Conservation (phyloP, 2,888 invertebrate genomes). For the Acleris holmiana region DNA sequence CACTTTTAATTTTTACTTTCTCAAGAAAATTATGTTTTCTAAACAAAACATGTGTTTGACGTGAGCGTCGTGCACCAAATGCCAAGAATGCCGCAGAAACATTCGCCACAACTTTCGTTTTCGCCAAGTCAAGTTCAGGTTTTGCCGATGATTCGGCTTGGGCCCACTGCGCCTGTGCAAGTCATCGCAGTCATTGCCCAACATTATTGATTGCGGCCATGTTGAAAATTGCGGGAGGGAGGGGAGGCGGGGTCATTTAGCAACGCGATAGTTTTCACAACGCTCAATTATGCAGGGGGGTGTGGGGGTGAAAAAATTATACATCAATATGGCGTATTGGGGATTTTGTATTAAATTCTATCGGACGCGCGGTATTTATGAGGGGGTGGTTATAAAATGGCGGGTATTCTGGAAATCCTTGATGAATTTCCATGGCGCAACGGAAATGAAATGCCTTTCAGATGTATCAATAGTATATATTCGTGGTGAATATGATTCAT, state of each 20-base stretch:
- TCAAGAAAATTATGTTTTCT: conserved; percentile 19
- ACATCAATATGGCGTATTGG: conserved; percentile 77
- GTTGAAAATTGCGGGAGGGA: conserved; percentile 70
- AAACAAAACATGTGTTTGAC: conserved; percentile 26
- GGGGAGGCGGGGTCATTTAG: conserved; percentile 68
- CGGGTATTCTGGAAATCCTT: conserved; percentile 31
- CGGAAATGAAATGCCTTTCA: conserved; percentile 8
- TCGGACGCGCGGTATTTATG: conserved; percentile 68
- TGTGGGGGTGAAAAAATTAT: conserved; percentile 71
- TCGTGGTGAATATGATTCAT: no score
- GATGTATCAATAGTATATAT: neutral
- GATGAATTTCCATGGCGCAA: conserved; percentile 34
- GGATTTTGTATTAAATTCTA: conserved; percentile 80
- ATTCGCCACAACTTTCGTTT: conserved; percentile 81
- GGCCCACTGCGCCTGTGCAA: conserved; percentile 72
- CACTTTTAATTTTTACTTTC: neutral
- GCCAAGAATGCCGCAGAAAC: conserved; percentile 81
- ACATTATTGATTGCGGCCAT: conserved; percentile 83
- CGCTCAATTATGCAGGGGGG: conserved; percentile 79
- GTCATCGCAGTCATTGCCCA: conserved; percentile 84
- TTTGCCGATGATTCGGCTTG: conserved; percentile 73
- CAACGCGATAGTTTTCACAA: conserved; percentile 83
- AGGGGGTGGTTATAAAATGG: conserved; percentile 44
- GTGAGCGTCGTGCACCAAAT: conserved; percentile 50
- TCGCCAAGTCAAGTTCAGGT: conserved; percentile 83